Base-by-base conservation (phyloP, 2,888 invertebrate genomes). In the Limnephilus auricula region DNA sequence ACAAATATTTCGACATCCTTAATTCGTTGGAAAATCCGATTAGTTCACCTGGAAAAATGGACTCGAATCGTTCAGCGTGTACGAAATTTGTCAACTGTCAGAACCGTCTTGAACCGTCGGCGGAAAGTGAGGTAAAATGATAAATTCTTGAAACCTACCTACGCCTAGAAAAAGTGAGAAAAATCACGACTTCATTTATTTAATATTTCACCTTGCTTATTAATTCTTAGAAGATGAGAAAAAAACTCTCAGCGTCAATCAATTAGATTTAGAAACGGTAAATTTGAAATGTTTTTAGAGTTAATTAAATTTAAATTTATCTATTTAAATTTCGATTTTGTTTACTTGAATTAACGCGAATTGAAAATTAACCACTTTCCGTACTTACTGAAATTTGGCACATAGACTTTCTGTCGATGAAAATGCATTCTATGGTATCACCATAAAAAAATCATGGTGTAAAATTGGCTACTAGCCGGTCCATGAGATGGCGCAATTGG, bases 21-120 rank as follows among this genome's bases (percentile, higher is more conserved):
- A 78, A 87, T 87, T 65, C 87, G 34, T 87, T 32, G 65, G 30
- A 65, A 31, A 50, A 78, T 87, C 32, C 65, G 78, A 50, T 65
- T 87, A 31, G 78, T 87, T 87, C 78, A 87, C 87, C 87, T 87
- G 87, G 50, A 87, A 87, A 87, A 87, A 87, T 78, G 34, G 78
- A 50, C 2, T 32, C 31, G 87, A 87, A 87, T 32, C 30, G 30
- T n/a, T 50, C 32, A 50, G 31, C 31, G 34, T 32, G 65, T 87
- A 87, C 34, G n/a, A 78, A 87, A 87, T 87, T 87, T 87, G 87
- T 87, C 87, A 87, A 12, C 87, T 87, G 87, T 78, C 87, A 50
- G 18, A 78, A 87, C 30, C 34, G 87, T 87, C 87, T 25, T 30
- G n/a, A n/a, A n/a, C n/a, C n/a, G n/a, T n/a, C n/a, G 15, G 85